Base-by-base conservation (phyloP, 2,113 vertebrate genomes). In the Dolichotis patagonum region DNA sequence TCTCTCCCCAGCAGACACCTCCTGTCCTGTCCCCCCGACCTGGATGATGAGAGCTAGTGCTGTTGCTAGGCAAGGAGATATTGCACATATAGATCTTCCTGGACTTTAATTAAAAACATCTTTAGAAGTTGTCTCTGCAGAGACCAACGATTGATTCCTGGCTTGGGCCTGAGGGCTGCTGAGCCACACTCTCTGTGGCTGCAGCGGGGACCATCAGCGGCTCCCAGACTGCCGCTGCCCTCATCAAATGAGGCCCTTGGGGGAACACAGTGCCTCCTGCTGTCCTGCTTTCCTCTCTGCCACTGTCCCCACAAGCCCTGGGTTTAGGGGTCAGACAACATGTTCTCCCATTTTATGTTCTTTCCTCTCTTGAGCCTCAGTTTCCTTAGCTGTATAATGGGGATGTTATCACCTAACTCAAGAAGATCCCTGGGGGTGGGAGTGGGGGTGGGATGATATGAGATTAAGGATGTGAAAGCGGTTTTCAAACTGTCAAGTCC, bases 91-190 rank as follows among this genome's bases (percentile, higher is more conserved):
- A 98, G 98, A 98, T 98, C 98, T 98, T 98, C 98, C 96, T 96
- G 98, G 97, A 98, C 98, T 98, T 98, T 98, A 98, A 98, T 98
- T 98, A 98, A 98, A 97, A 98, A 98, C 98, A 97, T 98, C 98
- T 98, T 98, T 98, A 98, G 97, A 98, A 97, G 96, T 96, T 95
- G 96, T 97, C 96, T 97, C 96, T 97, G 96, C 97, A 92, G 98
- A 98, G 96, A 85, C 97, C 95, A 90, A 95, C 85, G 30, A 98
- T 97, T 98, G 98, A 98, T 98, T 98, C 97, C 85, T 83, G 94
- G 96, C 92, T 78, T 85, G 97, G 98, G 88, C 94, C 96, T 20
- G 88, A 90, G 94, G 98, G 98, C 95, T 97, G 96, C 95, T 96
- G 97, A 97, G 92, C 90, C 84, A 78, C n/a, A 89, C 91, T 90